Conservation (phyloP, 2,888 invertebrate genomes). For the Bimastos eiseni region DNA sequence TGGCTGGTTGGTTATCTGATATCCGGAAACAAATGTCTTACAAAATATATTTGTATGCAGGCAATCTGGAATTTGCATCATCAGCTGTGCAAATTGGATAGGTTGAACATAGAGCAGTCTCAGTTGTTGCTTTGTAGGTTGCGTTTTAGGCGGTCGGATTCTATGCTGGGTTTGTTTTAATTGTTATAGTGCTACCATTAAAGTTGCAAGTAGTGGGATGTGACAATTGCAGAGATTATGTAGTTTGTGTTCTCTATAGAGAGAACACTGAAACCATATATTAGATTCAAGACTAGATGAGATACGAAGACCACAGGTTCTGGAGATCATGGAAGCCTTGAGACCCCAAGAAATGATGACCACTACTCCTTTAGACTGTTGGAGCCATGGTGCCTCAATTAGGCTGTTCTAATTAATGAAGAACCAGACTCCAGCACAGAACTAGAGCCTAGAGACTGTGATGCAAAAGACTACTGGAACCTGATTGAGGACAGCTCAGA, state of each 20-base stretch:
- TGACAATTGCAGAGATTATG: background rate
- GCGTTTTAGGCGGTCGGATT: background rate
- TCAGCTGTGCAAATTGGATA: background rate
- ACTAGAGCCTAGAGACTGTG: too few species aligned
- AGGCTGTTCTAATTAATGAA: background rate
- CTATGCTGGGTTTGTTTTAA: background rate
- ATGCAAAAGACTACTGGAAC: too few species aligned
- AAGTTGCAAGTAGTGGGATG: background rate
- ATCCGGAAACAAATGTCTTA: background rate
- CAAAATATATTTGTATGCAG: background rate
- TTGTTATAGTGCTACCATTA: too few species aligned
- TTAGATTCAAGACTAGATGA: background rate
- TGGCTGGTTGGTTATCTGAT: background rate
- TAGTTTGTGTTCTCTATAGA: background rate
- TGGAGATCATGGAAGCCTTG: background rate
- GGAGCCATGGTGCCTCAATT: background rate
- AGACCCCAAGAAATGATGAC: background rate
- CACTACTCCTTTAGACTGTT: background rate
- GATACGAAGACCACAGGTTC: background rate
- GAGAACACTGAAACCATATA: background rate
- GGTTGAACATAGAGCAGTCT: background rate
- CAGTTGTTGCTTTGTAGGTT: background rate
- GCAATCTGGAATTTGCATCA: background rate
- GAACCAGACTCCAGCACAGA: too few species aligned
- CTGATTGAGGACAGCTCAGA: too few species aligned